Evolutionary conservation across 1,140 invertebrate species (phyloP), one percentile per base, ranked within the genome.

Genomic region (Hestina assimilis): DNA sequence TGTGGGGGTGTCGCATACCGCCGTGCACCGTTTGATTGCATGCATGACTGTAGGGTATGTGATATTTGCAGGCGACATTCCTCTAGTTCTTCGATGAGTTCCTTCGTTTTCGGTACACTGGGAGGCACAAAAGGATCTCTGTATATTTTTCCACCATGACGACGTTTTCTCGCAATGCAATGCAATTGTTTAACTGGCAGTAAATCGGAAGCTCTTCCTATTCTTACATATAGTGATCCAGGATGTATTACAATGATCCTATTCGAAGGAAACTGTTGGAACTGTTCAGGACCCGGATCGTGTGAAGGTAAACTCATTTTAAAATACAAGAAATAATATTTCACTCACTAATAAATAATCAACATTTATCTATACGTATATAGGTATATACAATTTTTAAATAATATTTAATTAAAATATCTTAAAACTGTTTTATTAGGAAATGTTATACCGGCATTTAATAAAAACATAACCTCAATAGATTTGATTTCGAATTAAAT

Each of bases 191-290:
- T 95, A 29, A 94, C 89, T 21, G 97, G 97, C 79, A 95, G 93
- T 1, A 96, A 87, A 86, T 98, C 97, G 0, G 95, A 96, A 4
- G 97, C 96, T 75, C 95, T 87, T 1, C 97, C 97, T 72, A 99
- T 96, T 41, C 96, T 89, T 9, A 99, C 89, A 77, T 97, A 94
- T 40, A 95, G 91, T 0, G 97, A 98, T 5, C 97, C 97, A 45
- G 97, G 97, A 82, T 99, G 97, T 40, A 99, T 97, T n/a, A 98
- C 93, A 31, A 99, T 94, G 21, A 97, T 94, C 20, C 93, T 93
- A 66, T 95, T 93, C 1, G 94, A 92, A 65, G 94, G 93, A 60
- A 93, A 92, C 82, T 92, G 91, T 86, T 93, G 77, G 59, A 90
- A 89, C 50, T 80, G 83, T 53, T 89, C 87, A 11, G 78, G 73